These are phyloP conservation scores for Pogona vitticeps DNA, from an alignment of 2,113 vertebrate species.

Conservation along the genomic window DNA sequence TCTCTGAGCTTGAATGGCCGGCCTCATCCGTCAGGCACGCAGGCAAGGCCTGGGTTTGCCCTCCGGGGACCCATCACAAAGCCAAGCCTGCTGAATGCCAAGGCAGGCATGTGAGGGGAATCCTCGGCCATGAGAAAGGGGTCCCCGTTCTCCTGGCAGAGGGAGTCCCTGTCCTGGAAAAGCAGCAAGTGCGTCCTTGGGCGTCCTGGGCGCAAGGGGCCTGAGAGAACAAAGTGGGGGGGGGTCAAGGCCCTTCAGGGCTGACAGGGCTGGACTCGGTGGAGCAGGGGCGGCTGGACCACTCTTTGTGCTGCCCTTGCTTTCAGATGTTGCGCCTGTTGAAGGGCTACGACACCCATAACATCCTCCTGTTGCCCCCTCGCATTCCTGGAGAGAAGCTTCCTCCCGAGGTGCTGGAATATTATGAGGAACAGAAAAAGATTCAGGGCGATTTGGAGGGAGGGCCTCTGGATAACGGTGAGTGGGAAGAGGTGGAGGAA, in stretches of 20 bases:
- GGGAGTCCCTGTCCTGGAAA: too few species aligned
- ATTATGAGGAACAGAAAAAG: conserved; percentile 73
- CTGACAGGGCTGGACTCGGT: background rate
- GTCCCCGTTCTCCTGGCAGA: too few species aligned
- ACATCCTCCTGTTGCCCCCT: conserved; percentile 82
- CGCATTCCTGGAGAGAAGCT: conserved; percentile 81
- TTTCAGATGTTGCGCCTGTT: conserved; percentile 79
- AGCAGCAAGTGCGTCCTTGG: too few species aligned
- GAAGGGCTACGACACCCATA: conserved; percentile 78
- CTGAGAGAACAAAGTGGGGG: too few species aligned
- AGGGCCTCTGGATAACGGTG: conserved; percentile 43
- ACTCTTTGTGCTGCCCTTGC: fast-evolving
- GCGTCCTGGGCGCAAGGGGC: too few species aligned
- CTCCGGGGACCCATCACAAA: too few species aligned
- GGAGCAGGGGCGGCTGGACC: background rate
- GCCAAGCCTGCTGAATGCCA: too few species aligned
- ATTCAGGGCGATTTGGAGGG: conserved; percentile 63
- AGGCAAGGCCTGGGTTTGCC: too few species aligned
- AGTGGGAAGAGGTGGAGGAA: conserved; percentile 9
- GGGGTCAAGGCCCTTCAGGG: background rate
- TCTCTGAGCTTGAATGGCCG: too few species aligned
- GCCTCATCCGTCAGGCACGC: too few species aligned
- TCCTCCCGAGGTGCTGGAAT: conserved; percentile 82
- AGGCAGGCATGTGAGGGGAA: too few species aligned
- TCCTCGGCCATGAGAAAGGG: too few species aligned